Evolutionary conservation across 2,888 invertebrate genomes (phyloP).

Genomic region (Parnassius smintheus): DNA sequence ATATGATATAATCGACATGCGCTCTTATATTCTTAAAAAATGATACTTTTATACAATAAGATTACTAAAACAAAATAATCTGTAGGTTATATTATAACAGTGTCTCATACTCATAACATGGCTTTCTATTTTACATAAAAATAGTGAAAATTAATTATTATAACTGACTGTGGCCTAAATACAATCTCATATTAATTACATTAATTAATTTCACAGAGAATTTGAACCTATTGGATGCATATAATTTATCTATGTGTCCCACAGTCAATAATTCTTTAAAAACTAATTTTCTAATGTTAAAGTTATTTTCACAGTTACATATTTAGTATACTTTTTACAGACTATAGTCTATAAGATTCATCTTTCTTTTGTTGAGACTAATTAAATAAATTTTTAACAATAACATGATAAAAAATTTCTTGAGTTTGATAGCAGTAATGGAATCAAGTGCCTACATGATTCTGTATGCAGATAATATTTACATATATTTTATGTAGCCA

Average conservation of each 20-base stretch:
- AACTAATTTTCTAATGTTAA: constrained; percentile 48
- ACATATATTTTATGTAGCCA: no score
- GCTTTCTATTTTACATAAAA: constrained; percentile 42
- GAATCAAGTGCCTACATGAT: no score
- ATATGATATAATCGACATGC: constrained; percentile 78
- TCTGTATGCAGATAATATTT: no score
- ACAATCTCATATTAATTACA: constrained; percentile 25
- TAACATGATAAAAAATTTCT: neutral
- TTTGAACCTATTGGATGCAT: constrained; percentile 10
- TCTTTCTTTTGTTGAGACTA: constrained; percentile 30
- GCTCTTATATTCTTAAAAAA: constrained; percentile 69
- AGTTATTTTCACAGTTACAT: constrained; percentile 41
- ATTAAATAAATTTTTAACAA: constrained; percentile 22
- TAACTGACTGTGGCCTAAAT: constrained; percentile 32
- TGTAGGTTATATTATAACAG: constrained; percentile 38
- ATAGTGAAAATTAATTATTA: constrained; percentile 33
- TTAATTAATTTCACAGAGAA: constrained; percentile 21
- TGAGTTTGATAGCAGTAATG: no score
- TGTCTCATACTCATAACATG: constrained; percentile 39
- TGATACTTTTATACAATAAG: constrained; percentile 67
- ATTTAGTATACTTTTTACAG: constrained; percentile 63
- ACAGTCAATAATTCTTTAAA: constrained; percentile 39
- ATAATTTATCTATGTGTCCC: constrained; percentile 17
- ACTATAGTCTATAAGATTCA: constrained; percentile 51
- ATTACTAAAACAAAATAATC: constrained; percentile 42